phyloP scores from a whole-genome alignment of 2,888 invertebrate species.

The Julus scanicus region DNA sequence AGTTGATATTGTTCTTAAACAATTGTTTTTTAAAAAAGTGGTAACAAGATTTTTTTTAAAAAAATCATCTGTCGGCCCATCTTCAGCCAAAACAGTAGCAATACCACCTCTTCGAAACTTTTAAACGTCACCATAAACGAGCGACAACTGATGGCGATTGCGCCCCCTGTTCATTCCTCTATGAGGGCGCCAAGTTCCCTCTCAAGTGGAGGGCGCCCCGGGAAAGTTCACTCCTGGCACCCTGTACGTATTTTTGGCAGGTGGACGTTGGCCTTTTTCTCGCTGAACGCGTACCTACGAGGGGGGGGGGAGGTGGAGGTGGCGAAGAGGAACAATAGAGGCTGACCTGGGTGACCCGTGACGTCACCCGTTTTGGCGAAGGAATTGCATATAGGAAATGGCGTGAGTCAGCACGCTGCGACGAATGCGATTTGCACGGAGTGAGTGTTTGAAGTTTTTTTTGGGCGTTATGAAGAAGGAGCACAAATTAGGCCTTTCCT shows the following conservation, averaged over 20 bases:
- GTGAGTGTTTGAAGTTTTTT: background rate
- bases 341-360: slow-evolving; percentile 3
- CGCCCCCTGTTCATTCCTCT: too few relatives aligned
- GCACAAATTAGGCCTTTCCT: background rate
- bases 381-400: background rate
- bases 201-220: too few relatives aligned
- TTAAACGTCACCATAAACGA: too few relatives aligned
- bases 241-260: background rate
- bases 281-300: background rate
- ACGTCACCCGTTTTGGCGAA: background rate
- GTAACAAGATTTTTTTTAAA: too few relatives aligned
- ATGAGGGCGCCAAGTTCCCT: too few relatives aligned
- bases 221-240: background rate
- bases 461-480: background rate
- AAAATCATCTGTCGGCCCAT: too few relatives aligned
- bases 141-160: too few relatives aligned
- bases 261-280: background rate
- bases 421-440: background rate
- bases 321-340: background rate
- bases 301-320: background rate
- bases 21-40: too few relatives aligned
- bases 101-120: too few relatives aligned
- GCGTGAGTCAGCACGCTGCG: slow-evolving; percentile 3
- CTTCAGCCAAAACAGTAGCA: too few relatives aligned
- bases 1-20: too few relatives aligned